Percentiles rank a stretch among this genome's conserved stretches.
Conservation (phyloP, 2,797 vertebrate genomes). For the Pseudochirops corinnae region DNA sequence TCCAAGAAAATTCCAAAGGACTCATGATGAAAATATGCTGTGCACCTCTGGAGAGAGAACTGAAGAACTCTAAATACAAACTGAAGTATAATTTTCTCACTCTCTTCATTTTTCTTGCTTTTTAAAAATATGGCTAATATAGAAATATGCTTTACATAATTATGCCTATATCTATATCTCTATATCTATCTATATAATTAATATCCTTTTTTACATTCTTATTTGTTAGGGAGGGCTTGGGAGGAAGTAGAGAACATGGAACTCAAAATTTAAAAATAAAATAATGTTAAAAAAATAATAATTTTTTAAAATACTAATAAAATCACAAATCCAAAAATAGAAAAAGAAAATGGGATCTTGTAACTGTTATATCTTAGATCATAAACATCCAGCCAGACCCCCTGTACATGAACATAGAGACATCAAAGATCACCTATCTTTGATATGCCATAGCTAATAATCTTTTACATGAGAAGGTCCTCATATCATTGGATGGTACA, state of each 20-base stretch:
- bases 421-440: neutral
- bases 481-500: neutral
- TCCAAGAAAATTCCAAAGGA: neutral
- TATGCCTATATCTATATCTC: neutral
- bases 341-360: neutral
- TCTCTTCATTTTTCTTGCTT: neutral
- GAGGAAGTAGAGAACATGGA: neutral
- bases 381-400: neutral
- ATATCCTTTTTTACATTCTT: neutral
- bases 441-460: neutral
- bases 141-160: neutral
- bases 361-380: neutral
- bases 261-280: neutral
- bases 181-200: neutral
- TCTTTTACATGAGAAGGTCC: neutral
- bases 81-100: neutral
- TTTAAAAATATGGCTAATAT: neutral
- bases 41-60: neutral
- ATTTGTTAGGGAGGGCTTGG: neutral
- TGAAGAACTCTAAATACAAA: neutral
- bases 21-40: neutral
- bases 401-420: neutral
- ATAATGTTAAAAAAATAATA: neutral
- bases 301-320: neutral
- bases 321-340: neutral